phyloP scores from a whole-genome alignment of 1,140 invertebrate genomes.

The Yoshiicerus persimilis region DNA sequence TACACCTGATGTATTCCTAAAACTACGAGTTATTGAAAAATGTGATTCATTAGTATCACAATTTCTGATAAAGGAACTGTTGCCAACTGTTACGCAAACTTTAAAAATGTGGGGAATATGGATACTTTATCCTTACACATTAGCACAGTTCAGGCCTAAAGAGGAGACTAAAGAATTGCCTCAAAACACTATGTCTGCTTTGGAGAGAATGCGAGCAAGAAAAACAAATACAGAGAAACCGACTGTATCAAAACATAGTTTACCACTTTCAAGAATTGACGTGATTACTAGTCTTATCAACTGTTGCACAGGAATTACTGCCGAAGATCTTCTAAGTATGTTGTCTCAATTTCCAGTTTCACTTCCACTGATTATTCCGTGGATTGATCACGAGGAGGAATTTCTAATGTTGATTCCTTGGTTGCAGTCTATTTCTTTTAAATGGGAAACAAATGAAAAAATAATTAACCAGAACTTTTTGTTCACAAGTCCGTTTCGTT shows the following conservation, averaged over 20 bases:
- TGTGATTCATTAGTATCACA: background rate
- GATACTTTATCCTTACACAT: background rate
- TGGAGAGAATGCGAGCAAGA: background rate
- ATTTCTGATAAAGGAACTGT: background rate
- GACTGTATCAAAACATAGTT: background rate
- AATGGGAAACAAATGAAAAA: background rate
- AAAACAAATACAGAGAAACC: background rate
- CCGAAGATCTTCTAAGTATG: background rate
- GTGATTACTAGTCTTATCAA: background rate
- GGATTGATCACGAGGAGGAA: background rate
- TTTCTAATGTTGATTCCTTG: background rate
- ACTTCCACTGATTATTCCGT: background rate
- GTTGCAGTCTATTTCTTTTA: background rate
- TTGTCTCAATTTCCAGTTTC: background rate
- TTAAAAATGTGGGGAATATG: background rate
- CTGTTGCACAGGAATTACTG: background rate
- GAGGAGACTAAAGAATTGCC: background rate
- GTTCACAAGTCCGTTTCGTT: background rate
- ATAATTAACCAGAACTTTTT: background rate
- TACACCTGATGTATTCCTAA: background rate
- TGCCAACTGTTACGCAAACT: background rate
- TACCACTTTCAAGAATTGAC: background rate
- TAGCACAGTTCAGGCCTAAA: background rate
- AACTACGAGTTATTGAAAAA: background rate
- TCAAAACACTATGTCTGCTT: background rate